Evolutionary conservation across 2,113 vertebrate species (phyloP).

Genomic region (Seriola rivoliana): DNA sequence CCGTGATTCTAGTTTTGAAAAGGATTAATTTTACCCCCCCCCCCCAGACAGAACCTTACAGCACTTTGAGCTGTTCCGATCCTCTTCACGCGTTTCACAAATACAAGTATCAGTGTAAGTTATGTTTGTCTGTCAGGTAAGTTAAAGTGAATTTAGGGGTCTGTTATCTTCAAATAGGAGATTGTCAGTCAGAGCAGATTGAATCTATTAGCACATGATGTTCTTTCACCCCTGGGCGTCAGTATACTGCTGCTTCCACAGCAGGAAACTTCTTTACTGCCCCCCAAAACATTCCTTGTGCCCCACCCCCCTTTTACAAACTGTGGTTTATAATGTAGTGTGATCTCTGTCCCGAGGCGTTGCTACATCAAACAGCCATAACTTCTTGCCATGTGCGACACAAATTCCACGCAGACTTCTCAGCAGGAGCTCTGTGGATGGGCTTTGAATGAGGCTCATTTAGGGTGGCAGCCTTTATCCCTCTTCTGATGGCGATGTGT

Average conservation of each 20-base stretch:
- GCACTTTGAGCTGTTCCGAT: background rate
- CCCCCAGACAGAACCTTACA: background rate
- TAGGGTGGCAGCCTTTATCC: conserved; percentile 44
- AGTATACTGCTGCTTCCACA: conserved; percentile 58
- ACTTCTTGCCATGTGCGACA: conserved; percentile 67
- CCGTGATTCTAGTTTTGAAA: background rate
- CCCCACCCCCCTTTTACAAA: conserved; percentile 66
- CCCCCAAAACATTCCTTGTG: conserved; percentile 56
- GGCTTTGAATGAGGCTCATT: conserved; percentile 59
- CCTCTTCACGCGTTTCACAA: background rate
- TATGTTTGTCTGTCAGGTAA: conserved; percentile 9
- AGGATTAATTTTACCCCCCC: background rate
- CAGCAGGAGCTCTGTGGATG: conserved; percentile 48
- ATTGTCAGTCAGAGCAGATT: conserved; percentile 64
- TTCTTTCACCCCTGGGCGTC: conserved; percentile 59
- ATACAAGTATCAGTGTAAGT: background rate
- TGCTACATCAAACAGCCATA: conserved; percentile 71
- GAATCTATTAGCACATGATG: conserved; percentile 69
- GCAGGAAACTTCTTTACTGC: conserved; percentile 77
- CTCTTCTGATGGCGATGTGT: conserved; percentile 31
- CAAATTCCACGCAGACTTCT: conserved; percentile 61
- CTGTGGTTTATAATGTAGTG: conserved; percentile 77
- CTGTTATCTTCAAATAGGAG: conserved; percentile 34
- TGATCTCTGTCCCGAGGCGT: conserved; percentile 77
- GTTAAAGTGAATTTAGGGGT: conserved; percentile 26